Evolutionary conservation across 2,113 vertebrate genomes (phyloP), one percentile per base, ranked within the genome.

Genomic region (Prionailurus bengalensis): DNA sequence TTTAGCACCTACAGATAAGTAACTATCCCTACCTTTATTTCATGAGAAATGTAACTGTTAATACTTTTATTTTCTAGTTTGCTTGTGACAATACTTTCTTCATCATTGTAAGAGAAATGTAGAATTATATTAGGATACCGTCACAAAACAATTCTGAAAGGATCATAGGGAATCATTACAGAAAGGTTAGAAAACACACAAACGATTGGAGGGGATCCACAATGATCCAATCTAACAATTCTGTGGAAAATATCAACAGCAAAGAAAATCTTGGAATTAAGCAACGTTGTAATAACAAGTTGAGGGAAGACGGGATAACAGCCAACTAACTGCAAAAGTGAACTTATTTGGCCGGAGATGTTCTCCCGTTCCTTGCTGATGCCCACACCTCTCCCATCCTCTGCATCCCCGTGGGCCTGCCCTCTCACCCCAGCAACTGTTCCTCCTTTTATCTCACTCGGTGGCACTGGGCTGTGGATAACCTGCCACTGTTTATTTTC

Each of bases 121-220:
- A 74, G 39, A 94, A 85, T 45, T 65, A 58, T 29, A 42, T 92
- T 90, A 91, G 66, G n/a, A n/a, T 76, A 82, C 73, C 42, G 61
- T 53, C 29, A 73, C 33, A 83, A 80, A 91, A 65, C 12, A 85
- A 65, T 58, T 91, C 66, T 51, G 63, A 89, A 71, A 83, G 31
- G 84, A 12, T 73, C 65, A 61, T 1, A 83, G 53, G 33, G 76
- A 88, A 78, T 58, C 42, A 55, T n/a, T 55, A 79, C 2, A 51
- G 76, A 82, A 88, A 76, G 36, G 36, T 19, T 85, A 68, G 73
- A 55, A 78, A 78, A 66, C 2, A 27, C 3, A 53, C 65, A 31
- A 63, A n/a, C 7, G 53, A 51, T 39, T 66, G 63, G 33, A 86
- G 92, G 53, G 31, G 80, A 66, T 65, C 61, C 33, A 17, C 27